phyloP scores from a whole-genome alignment of 2,888 invertebrate genomes.

The Megaustenia siamemsis region DNA sequence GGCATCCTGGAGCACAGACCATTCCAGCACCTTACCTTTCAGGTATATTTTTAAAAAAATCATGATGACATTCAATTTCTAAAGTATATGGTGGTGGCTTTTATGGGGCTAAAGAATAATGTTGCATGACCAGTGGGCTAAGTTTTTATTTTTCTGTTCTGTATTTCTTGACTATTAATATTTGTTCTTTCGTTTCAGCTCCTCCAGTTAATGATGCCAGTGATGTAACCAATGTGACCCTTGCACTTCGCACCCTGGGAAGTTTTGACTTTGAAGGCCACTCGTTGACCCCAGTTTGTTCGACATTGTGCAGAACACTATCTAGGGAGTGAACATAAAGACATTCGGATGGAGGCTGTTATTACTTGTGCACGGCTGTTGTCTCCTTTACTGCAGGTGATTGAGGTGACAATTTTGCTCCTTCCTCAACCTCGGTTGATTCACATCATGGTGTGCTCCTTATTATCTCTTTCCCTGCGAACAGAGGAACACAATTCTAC shows the following conservation, averaged over 20 bases:
- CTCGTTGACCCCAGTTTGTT: constrained; percentile 93
- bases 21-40: constrained; percentile 49
- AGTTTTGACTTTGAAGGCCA: constrained; percentile 93
- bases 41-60: constrained; percentile 55
- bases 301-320: constrained; percentile 95
- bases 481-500: no score
- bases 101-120: no score
- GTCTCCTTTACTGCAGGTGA: constrained; percentile 87
- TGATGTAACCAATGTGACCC: constrained; percentile 91
- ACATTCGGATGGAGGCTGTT: constrained; percentile 95
- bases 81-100: no score
- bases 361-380: constrained; percentile 94
- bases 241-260: constrained; percentile 95
- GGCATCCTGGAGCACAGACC: constrained; percentile 63
- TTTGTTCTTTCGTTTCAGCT: constrained; percentile 62
- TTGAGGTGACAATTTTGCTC: neutral
- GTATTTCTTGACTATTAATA: no score
- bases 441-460: no score
- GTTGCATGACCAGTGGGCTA: no score
- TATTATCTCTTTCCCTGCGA: no score
- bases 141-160: no score
- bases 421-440: no score
- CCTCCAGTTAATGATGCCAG: constrained; percentile 67
- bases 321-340: constrained; percentile 92
- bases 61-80: no score